Base-by-base conservation (phyloP, 1,140 invertebrate species). In the Coboldia fuscipes region DNA sequence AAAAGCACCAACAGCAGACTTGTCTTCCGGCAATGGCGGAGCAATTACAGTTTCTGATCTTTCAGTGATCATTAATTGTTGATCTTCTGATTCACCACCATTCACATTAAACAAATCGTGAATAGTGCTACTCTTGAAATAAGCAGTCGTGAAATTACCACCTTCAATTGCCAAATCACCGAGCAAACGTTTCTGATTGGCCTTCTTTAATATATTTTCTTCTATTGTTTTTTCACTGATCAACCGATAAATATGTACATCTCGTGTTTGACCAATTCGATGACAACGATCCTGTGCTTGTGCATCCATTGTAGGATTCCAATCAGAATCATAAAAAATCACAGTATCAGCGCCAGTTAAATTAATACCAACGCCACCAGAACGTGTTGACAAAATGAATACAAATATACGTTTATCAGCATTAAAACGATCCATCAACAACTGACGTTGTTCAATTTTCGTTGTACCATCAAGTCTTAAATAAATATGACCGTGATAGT, bases 251-350 rank as follows among this genome's bases (percentile, higher is more conserved):
- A 99, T 98, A 62, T 97, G 90, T 32, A 99, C 96, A 70, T 98
- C 94, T 44, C 93, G 67, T 0, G 96, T 99, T 63, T 99, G 96
- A 2, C 96, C 96, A 50, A 99, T 99, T 43, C 96, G 71, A 62
- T 97, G 93, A 61, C 92, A 97, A 42, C 93, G 67, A 61, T 97
- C 96, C 60, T 98, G 93, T 35, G 94, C 93, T 59, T 92, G 94
- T 29, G 92, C 92, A 69, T 98, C 93, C 93, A 98, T 98, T 0
- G 93, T 98, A 28, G 94, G 93, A 72, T 98, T 98, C 96, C 94
- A 99, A 62, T 98, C 96, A 40, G 88, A 94, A 61, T 99, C 96
- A 59, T 99, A 99, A 62, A 99, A 99, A 51, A 99, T 84, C 28
- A 99, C 96, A 42, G 92, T 97, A 61, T 99, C 96, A 20, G 96